Evolutionary conservation across 2,797 vertebrate species (phyloP).

Genomic region (Epinephelus awoara): DNA sequence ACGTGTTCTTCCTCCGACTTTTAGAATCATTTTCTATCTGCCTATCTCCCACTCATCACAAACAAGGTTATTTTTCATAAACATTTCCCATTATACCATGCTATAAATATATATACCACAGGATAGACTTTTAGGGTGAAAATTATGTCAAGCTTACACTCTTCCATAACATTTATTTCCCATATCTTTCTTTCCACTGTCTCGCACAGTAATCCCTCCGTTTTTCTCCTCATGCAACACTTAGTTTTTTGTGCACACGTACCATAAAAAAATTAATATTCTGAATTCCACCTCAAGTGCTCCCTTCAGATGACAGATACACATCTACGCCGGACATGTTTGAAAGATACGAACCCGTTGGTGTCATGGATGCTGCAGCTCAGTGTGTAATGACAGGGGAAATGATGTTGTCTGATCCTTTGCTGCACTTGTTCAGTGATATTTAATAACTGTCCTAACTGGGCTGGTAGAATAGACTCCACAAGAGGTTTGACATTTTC

Average conservation of each 20-base stretch:
- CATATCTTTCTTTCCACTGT: neutral
- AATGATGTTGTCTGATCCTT: constrained; percentile 39
- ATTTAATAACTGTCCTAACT: constrained; percentile 60
- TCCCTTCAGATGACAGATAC: constrained; percentile 1
- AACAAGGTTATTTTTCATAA: neutral
- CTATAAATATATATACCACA: neutral
- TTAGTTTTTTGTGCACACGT: neutral
- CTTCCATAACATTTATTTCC: neutral
- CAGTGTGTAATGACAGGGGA: constrained; percentile 33
- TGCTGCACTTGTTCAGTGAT: constrained; percentile 53
- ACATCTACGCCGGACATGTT: neutral
- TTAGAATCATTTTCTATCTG: neutral
- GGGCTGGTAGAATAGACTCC: constrained; percentile 44
- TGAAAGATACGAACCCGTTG: constrained; percentile 5
- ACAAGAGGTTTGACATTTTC: constrained; percentile 69
- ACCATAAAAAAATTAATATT: neutral
- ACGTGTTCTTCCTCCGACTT: constrained; percentile 34
- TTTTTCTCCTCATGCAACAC: neutral
- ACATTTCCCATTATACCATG: neutral
- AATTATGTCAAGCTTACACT: neutral
- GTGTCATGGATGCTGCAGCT: constrained; percentile 39
- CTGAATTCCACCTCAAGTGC: neutral
- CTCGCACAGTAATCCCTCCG: neutral
- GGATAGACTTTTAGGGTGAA: neutral
- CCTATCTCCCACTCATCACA: neutral